phyloP scores from a whole-genome alignment of 2,113 vertebrate species.

The Xenus cinereus region DNA sequence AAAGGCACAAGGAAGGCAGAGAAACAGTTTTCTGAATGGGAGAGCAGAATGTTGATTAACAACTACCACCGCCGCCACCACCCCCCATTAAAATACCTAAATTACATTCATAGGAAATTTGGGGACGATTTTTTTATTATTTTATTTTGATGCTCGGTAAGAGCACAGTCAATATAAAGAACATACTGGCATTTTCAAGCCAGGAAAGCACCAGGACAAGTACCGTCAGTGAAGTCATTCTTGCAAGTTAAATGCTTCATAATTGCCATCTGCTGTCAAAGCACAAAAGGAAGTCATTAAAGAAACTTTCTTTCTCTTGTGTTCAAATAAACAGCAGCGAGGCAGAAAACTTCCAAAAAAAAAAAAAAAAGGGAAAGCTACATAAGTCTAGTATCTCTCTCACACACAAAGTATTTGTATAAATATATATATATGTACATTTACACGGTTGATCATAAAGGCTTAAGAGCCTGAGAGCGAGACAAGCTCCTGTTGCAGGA shows the following conservation, averaged over 20 bases:
- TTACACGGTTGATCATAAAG: not conserved
- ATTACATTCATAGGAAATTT: not conserved
- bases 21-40: not conserved
- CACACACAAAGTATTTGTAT: not conserved
- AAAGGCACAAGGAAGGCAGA: not conserved
- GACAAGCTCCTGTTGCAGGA: not conserved
- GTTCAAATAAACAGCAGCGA: not conserved
- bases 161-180: not conserved
- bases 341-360: not conserved
- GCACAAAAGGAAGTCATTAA: conserved; percentile 13
- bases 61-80: not conserved
- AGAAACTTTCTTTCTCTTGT: not conserved
- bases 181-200: not conserved
- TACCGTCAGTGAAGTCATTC: not conserved
- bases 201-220: not conserved
- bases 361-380: not conserved
- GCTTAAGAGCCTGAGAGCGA: not conserved
- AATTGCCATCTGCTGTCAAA: not conserved
- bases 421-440: not conserved
- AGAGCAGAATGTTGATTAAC: not conserved
- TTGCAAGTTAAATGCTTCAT: not conserved
- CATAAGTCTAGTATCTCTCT: not conserved
- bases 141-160: not conserved
- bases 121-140: not conserved
- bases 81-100: not conserved